A percentile compares a stretch with the other conserved stretches of the same genome.
phyloP scores from a whole-genome alignment of 2,888 invertebrate genomes.

The Eilema depressum region DNA sequence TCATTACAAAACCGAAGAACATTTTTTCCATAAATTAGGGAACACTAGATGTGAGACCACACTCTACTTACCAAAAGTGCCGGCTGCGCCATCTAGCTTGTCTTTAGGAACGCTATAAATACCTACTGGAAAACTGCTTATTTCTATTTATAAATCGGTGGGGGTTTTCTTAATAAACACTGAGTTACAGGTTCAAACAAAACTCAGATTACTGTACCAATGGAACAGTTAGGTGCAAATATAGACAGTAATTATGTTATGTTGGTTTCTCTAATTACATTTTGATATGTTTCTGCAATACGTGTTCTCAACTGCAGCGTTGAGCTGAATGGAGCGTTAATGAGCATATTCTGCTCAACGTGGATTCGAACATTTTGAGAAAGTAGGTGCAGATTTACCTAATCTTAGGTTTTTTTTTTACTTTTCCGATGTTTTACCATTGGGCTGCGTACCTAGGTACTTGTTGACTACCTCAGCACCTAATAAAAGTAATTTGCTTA shows the following conservation, averaged over 20 bases:
- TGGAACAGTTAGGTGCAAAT: neutral
- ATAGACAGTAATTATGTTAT: neutral
- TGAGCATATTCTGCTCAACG: slow-evolving; percentile 39
- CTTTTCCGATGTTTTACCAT: neutral
- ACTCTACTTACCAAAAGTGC: too few relatives aligned
- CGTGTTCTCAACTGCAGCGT: slow-evolving; percentile 40
- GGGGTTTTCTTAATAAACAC: too few relatives aligned
- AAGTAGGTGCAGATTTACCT: slow-evolving; percentile 9
- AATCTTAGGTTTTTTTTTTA: neutral
- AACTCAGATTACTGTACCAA: neutral
- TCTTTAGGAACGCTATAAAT: too few relatives aligned
- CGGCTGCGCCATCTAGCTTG: too few relatives aligned
- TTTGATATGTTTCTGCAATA: slow-evolving; percentile 49
- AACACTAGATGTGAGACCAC: too few relatives aligned
- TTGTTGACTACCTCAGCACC: too few relatives aligned
- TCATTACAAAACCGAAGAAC: too few relatives aligned
- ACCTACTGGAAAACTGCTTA: too few relatives aligned
- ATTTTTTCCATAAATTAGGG: too few relatives aligned
- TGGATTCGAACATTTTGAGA: slow-evolving; percentile 32
- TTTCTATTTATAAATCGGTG: neutral
- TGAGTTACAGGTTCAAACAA: neutral
- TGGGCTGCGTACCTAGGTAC: neutral
- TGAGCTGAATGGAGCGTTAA: slow-evolving; percentile 53
- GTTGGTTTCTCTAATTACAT: slow-evolving; percentile 44
- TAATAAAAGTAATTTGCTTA: too few relatives aligned